These are phyloP conservation scores for Cynoglossus semilaevis DNA, from an alignment of 2,113 vertebrate species.

Conservation along the genomic window DNA sequence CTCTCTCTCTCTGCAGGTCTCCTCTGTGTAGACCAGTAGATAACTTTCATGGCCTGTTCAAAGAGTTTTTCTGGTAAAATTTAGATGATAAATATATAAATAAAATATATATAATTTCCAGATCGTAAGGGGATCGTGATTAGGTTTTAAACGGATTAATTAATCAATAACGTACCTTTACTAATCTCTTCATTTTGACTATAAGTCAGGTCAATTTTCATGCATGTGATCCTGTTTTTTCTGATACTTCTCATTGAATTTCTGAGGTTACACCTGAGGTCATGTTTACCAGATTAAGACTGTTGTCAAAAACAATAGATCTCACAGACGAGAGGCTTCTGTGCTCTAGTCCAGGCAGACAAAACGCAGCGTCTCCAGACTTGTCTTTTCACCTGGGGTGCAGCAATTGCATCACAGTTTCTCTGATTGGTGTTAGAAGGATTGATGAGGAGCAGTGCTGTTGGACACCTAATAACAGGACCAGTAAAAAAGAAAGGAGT, in stretches of 20 bases:
- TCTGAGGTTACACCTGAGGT: constrained; percentile 81
- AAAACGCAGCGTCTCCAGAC: constrained; percentile 82
- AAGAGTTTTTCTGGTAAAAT: too few relatives aligned
- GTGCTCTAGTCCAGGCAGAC: constrained; percentile 88
- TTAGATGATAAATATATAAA: too few relatives aligned
- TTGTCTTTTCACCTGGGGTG: constrained; percentile 53
- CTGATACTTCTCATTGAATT: constrained; percentile 69
- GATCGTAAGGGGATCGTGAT: not conserved
- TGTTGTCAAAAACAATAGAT: constrained; percentile 77
- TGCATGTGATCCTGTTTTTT: constrained; percentile 44
- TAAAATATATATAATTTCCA: too few relatives aligned
- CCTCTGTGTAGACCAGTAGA: constrained; percentile 52
- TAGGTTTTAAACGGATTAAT: constrained; percentile 34
- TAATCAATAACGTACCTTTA: constrained; percentile 46
- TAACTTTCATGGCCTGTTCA: constrained; percentile 3
- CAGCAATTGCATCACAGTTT: constrained; percentile 36
- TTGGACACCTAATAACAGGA: constrained; percentile 21
- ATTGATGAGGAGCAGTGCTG: constrained; percentile 31
- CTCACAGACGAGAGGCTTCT: constrained; percentile 62
- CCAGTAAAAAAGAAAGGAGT: constrained; percentile 16
- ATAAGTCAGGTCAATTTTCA: constrained; percentile 35
- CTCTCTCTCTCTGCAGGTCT: too few relatives aligned
- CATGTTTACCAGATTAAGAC: constrained; percentile 87
- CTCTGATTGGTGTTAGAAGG: constrained; percentile 17
- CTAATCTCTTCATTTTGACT: constrained; percentile 45